Percentiles rank a stretch among this genome's conserved stretches.
These are phyloP conservation scores for Fistularia tabacaria DNA, from an alignment of 2,797 vertebrate species.

Conservation along the genomic window DNA sequence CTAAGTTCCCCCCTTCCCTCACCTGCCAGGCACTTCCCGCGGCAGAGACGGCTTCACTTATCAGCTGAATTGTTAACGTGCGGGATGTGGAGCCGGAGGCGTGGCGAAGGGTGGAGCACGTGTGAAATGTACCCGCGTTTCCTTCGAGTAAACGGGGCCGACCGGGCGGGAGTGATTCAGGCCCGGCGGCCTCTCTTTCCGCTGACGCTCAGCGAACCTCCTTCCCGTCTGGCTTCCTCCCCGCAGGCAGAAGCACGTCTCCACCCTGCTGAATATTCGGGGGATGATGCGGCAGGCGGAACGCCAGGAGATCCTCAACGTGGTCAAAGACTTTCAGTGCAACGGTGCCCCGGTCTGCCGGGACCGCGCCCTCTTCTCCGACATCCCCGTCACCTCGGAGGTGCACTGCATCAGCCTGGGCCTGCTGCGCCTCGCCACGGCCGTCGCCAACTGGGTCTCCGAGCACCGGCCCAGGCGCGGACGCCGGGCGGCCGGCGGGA, in stretches of 20 bases:
- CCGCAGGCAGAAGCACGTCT: conserved; percentile 82
- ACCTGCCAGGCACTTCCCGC: no score
- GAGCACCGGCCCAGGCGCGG: conserved; percentile 59
- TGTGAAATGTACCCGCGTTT: background rate
- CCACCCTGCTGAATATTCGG: conserved; percentile 84
- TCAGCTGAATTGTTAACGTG: no score
- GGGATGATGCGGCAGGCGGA: conserved; percentile 79
- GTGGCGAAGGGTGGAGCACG: background rate
- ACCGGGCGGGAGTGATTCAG: no score
- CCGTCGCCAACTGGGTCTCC: conserved; percentile 75
- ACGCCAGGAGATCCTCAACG: conserved; percentile 85
- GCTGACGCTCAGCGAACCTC: conserved; percentile 10
- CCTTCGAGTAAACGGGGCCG: background rate
- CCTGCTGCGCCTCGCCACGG: conserved; percentile 74
- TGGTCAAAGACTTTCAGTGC: conserved; percentile 81
- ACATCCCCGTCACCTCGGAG: conserved; percentile 79
- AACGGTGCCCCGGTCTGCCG: conserved; percentile 49
- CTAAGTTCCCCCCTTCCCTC: no score
- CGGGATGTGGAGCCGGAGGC: no score
- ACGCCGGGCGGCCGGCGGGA: conserved; percentile 19
- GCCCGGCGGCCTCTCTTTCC: conserved; percentile 11
- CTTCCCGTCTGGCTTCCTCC: conserved; percentile 35
- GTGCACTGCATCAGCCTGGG: conserved; percentile 77
- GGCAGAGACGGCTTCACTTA: no score
- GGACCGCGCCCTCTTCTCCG: conserved; percentile 78